Evolutionary conservation across 2,113 vertebrate genomes (phyloP), one percentile per base, ranked within the genome.

Genomic region (Epinephelus lanceolatus): DNA sequence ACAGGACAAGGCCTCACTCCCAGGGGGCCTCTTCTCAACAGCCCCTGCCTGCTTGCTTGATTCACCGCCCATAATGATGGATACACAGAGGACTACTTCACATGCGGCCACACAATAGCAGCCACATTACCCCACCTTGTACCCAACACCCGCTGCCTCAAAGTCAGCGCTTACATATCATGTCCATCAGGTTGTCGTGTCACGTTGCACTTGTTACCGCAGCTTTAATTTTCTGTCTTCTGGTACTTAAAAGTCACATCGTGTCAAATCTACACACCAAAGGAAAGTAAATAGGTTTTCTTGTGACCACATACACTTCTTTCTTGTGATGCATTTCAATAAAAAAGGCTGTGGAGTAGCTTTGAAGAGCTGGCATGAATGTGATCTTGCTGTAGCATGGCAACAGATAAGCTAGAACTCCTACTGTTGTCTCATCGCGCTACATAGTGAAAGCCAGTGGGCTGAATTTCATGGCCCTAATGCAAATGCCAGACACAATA

Each of bases 401-500:
- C 86, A 88, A 81, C 84, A 78, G 90, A 91, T 92, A 85, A 90
- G 71, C 78, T 2, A 3, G 61, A 84, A 76, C 81, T 81, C 87
- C 76, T 45, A 63, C 91, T 92, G 90, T 88, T 87, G 83, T 87
- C 84, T 90, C 88, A 79, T 87, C 42, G 40, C 18, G 13, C 76
- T 63, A 23, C 78, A 89, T 17, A 18, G 75, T 27, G 67, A 80
- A 87, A 91, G 89, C 80, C 86, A 84, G 75, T 76, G 84, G 89
- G 89, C 69, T 88, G 87, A 83, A 87, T 92, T 93, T 91, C 89
- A 92, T 84, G 90, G 88, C 74, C 57, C 73, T 93, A 87, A 94
- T 93, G 88, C 88, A 93, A 92, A 91, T 90, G 90, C 89, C 87
- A 92, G 87, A 93, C 91, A 94, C 87, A 93, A 93, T 92, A 87